Percentiles rank a stretch among this genome's conserved stretches.
Evolutionary conservation across 2,888 invertebrate genomes (phyloP).

Genomic region (Zaprionus lineosus): DNA sequence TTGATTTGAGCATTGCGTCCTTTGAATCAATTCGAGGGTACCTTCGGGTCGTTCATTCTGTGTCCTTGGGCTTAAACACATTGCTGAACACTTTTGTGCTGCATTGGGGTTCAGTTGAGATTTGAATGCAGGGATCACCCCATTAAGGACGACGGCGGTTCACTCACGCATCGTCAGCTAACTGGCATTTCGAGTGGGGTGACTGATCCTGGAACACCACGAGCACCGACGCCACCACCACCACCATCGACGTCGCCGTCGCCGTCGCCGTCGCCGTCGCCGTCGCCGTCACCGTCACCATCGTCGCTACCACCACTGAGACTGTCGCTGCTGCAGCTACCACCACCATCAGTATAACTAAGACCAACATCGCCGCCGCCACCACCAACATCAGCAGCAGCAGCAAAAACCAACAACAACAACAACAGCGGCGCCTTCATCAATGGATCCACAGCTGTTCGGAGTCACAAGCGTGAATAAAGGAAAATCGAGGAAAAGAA

Average conservation of each 20-base stretch:
- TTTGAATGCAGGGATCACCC: slow-evolving; percentile 44
- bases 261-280: background rate
- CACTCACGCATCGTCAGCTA: slow-evolving; percentile 22
- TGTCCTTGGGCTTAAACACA: no score
- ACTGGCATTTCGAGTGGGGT: slow-evolving; percentile 44
- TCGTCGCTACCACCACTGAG: no score
- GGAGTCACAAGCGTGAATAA: slow-evolving; percentile 38
- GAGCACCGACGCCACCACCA: background rate
- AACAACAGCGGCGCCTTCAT: background rate
- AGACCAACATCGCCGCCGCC: background rate
- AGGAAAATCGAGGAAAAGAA: no score
- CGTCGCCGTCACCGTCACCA: slow-evolving; percentile 1
- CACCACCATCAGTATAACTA: background rate
- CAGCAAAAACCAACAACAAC: slow-evolving; percentile 5
- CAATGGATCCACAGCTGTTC: slow-evolving; percentile 45
- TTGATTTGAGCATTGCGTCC: background rate
- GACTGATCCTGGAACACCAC: slow-evolving; percentile 48
- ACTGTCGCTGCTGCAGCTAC: no score
- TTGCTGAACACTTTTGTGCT: slow-evolving; percentile 19
- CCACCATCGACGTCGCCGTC: background rate
- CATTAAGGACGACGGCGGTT: slow-evolving; percentile 19
- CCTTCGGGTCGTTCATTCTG: background rate
- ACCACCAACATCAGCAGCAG: slow-evolving; percentile 1
- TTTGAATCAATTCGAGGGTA: background rate
- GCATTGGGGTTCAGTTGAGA: slow-evolving; percentile 23